Evolutionary conservation across 2,888 invertebrate species (phyloP).

Genomic region (Periphyllus acericola): DNA sequence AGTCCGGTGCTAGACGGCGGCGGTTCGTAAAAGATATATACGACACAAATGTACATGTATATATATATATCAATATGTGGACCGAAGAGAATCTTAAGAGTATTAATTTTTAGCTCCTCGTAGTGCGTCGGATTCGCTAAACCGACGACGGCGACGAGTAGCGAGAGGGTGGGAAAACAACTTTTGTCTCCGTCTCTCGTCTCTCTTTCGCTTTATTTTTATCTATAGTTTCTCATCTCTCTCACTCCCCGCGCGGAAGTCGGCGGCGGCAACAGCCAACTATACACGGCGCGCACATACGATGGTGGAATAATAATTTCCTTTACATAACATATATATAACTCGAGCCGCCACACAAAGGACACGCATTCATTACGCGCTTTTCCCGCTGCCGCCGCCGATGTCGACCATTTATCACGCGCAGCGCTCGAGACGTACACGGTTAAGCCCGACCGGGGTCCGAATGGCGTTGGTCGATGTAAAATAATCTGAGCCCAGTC

Average conservation of each 20-base stretch:
- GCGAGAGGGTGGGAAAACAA: neutral
- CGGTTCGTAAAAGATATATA: too few species aligned
- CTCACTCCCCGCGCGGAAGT: neutral
- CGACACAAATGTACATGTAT: too few species aligned
- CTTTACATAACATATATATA: neutral
- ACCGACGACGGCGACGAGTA: neutral
- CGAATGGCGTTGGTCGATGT: neutral
- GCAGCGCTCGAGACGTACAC: neutral
- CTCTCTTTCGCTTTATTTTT: neutral
- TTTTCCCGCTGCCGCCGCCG: neutral
- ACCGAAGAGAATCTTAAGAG: neutral
- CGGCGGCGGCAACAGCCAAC: neutral
- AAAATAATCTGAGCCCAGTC: neutral
- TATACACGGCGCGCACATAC: neutral
- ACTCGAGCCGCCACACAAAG: neutral
- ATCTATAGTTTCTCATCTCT: neutral
- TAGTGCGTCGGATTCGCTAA: neutral
- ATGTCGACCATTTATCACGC: constrained; percentile 31
- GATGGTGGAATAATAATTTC: constrained; percentile 49
- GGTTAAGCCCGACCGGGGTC: neutral
- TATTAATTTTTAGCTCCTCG: neutral
- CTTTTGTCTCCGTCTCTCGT: neutral
- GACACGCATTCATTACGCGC: constrained; percentile 38
- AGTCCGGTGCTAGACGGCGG: too few species aligned
- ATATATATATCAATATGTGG: neutral